These are phyloP conservation scores for Deroplatys truncata DNA, from an alignment of 2,888 invertebrate genomes.

Conservation along the genomic window DNA sequence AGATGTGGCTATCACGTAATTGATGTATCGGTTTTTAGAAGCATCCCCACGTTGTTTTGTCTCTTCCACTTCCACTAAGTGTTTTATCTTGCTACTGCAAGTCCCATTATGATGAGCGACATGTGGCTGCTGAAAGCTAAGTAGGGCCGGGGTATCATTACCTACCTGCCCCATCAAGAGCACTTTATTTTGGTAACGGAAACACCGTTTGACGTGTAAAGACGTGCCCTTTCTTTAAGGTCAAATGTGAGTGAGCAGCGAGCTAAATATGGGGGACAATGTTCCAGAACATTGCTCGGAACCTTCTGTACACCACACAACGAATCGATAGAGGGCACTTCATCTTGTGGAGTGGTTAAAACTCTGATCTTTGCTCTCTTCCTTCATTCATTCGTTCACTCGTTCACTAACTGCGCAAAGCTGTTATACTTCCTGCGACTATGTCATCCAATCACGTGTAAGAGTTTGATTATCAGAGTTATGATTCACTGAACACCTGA, in stretches of 20 bases:
- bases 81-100: no score
- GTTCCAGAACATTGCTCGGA: neutral
- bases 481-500: no score
- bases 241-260: neutral
- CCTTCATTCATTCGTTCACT: neutral
- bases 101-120: no score
- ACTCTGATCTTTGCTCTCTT: neutral
- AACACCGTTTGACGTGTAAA: neutral
- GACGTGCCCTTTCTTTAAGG: neutral
- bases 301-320: neutral
- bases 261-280: neutral
- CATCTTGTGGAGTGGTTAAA: neutral
- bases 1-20: no score
- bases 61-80: no score
- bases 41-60: no score
- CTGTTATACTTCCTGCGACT: no score
- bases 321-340: neutral
- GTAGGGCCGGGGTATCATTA: neutral
- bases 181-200: neutral
- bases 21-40: no score
- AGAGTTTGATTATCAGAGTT: no score
- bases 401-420: no score
- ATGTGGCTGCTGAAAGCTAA: no score
- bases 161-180: neutral
- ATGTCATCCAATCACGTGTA: no score